Base-by-base conservation (phyloP, 1,140 invertebrate species). In the Zaprionus gabonicus region DNA sequence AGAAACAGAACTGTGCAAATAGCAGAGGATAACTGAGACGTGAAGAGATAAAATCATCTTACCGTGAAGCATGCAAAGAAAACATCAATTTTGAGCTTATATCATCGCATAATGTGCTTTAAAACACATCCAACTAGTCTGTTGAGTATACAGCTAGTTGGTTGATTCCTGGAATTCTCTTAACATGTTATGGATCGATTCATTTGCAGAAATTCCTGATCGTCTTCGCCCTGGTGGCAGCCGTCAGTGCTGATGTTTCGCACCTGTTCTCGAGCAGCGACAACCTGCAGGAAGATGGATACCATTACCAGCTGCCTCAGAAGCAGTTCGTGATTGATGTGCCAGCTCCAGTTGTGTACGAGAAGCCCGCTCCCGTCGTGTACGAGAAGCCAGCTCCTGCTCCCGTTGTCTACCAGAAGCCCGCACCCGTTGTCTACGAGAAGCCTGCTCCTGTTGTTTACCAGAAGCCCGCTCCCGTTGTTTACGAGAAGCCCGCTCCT, bases 211-310 rank as follows among this genome's bases (percentile, higher is more conserved):
- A 92, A 92, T 46, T 91, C 38, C 64, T 92, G 56, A 82, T 92
- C 62, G 82, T 66, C 13, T 68, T 92, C 63, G 88, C 91, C 68
- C 60, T 92, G 58, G 80, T 92, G 81, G 91, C 88, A 36, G 91
- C 70, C 31, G 91, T 81, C 67, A 87, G 88, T 34, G 91, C 91
- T 65, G 91, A 92, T 67, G 91, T 92, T 6, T 91, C 88, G 28
- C 91, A 92, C 74, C 75, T 92, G 71, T 92, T 92, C 63, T 83
- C 81, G 46, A n/a, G 75, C 73, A 92, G 91, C 78, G 78, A 92
- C 68, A 91, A 92, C 49, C 77, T 92, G 53, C 87, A 92, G 34
- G 91, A 86, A 17, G 91, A 92, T 90, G 91, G 91, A 51, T 92
- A 92, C 64, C 91, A 92, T 63, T 92, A 92, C 36, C 49, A 76